Evolutionary conservation across 2,113 vertebrate species (phyloP), one percentile per base, ranked within the genome.

Genomic region (Sterrhoptilus dennistouni): DNA sequence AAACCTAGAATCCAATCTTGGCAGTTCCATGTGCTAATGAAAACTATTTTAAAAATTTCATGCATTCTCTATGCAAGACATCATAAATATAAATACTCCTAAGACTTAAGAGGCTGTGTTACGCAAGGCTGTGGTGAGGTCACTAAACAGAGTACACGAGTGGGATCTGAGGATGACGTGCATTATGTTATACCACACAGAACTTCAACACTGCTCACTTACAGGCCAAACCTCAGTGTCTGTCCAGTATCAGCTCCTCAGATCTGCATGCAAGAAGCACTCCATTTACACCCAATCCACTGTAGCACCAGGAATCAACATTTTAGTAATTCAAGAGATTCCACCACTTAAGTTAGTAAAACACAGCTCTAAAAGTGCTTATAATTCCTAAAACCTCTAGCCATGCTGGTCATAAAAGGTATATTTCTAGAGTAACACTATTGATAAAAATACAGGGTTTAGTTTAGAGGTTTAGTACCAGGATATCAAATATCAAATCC

Each of bases 11-110:
- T 71, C 11, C 2, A 84, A 69, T 94, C 92, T 83, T 96, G 90
- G 96, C 92, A 83, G 68, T 59, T 83, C 85, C 31, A 66, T 60
- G 52, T 83, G 72, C 84, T 95, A 95, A 95, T 92, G 93, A 97
- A 98, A 97, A 83, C 96, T 97, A 96, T 92, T 91, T 18, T 31
- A 89, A 93, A 85, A 70, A 22, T 66, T 94, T 95, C 86, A 79
- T 96, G 94, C 95, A 93, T 92, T 92, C 92, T 97, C 95, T 82
- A 70, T 93, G 86, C 71, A 95, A 96, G 93, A 89, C 93, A 91
- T 92, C 92, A 92, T 66, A 52, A 88, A 93, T 88, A 93, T 74
- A 93, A 97, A 91, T 83, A 78, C 21, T 78, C 47, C 25, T 54
- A 40, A 88, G 71, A 65, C 66, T 83, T 61, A 54, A 77, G 81